Percentiles rank a stretch among this genome's conserved stretches.
These are phyloP conservation scores for Zapus hudsonius DNA, from an alignment of 2,113 vertebrate species.

Conservation along the genomic window DNA sequence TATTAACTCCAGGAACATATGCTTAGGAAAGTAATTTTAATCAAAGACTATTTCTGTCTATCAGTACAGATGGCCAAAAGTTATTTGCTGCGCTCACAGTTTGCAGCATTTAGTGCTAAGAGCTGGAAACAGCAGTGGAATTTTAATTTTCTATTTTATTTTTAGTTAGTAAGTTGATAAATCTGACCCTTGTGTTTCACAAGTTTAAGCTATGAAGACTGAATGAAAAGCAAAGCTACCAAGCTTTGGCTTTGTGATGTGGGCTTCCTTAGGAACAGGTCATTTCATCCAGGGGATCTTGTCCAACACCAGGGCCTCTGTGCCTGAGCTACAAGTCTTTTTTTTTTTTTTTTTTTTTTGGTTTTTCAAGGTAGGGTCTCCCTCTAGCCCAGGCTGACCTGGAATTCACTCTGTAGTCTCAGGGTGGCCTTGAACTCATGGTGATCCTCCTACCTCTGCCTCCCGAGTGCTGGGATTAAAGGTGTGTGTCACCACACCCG, in stretches of 20 bases:
- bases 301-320: not conserved
- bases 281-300: not conserved
- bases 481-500: too few species aligned
- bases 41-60: not conserved
- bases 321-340: not conserved
- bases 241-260: not conserved
- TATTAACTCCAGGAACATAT: not conserved
- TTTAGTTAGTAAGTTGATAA: not conserved
- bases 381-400: too few species aligned
- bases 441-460: too few species aligned
- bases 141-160: not conserved
- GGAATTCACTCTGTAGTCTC: too few species aligned
- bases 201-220: not conserved
- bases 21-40: constrained; percentile 29
- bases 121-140: not conserved
- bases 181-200: not conserved
- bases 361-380: too few species aligned
- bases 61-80: not conserved
- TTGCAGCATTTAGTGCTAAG: not conserved
- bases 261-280: not conserved
- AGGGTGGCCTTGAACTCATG: too few species aligned
- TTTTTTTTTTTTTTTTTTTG: too few species aligned
- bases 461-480: too few species aligned
- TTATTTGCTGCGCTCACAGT: not conserved
- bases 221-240: not conserved